Conservation (phyloP, 2,888 invertebrate species). For the Ormyrus nitidulus region DNA sequence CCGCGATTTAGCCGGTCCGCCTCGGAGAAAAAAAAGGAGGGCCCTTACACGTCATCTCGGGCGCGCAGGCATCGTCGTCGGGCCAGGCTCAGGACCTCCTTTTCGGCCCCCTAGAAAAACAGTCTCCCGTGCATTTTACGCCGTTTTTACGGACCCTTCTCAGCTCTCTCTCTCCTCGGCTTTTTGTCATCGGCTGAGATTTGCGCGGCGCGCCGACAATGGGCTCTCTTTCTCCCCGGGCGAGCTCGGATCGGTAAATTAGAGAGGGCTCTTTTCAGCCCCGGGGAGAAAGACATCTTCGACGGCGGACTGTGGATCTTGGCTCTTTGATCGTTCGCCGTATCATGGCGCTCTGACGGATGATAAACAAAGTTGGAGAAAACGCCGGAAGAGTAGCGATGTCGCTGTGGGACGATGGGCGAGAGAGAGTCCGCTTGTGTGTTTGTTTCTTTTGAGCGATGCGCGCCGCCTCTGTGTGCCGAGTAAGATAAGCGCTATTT, state of each 20-base stretch:
- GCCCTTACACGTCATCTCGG: background rate
- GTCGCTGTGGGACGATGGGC: too few species aligned
- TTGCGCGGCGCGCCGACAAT: constrained; percentile 27
- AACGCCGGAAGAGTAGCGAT: background rate
- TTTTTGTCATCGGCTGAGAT: constrained; percentile 42
- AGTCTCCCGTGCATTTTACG: constrained; percentile 32
- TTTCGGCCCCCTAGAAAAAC: constrained; percentile 19
- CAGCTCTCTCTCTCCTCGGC: constrained; percentile 6
- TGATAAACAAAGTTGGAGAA: constrained; percentile 35
- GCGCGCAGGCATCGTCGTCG: too few species aligned
- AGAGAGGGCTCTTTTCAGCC: background rate
- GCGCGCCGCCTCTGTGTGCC: background rate
- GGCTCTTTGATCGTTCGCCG: constrained; percentile 7
- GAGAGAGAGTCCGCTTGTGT: background rate
- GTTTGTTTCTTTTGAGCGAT: constrained; percentile 1
- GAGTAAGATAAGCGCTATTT: constrained; percentile 34
- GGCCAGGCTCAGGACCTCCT: constrained; percentile 33
- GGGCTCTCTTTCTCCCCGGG: background rate
- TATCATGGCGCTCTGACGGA: constrained; percentile 16
- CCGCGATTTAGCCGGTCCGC: background rate
- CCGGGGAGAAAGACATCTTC: background rate
- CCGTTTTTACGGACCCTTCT: constrained; percentile 47
- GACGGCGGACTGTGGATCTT: background rate
- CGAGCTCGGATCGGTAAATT: too few species aligned
- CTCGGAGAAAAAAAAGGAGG: constrained; percentile 5